Evolutionary conservation across 1,140 invertebrate species (phyloP).

Genomic region (Pogonognathellus flavescens): DNA sequence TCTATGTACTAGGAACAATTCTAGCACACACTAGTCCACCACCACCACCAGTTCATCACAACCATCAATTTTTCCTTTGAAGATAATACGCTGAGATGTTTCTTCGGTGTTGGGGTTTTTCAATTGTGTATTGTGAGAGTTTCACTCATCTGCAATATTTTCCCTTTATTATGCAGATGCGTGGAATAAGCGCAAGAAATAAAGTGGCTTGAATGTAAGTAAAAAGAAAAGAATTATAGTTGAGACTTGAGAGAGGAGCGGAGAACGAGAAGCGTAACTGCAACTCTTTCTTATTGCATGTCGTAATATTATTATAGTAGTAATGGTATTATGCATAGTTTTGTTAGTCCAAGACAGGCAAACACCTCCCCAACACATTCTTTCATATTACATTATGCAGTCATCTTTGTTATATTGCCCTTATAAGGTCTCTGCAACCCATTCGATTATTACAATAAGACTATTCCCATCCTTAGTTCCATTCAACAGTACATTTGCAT

Average conservation of each 20-base stretch:
- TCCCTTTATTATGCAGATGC: slow-evolving; percentile 33
- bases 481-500: neutral
- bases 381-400: slow-evolving; percentile 51
- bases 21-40: neutral
- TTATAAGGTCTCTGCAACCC: slow-evolving; percentile 10
- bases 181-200: slow-evolving; percentile 1
- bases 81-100: neutral
- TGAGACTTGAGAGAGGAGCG: neutral
- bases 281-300: slow-evolving; percentile 20
- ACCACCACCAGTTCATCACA: neutral
- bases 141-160: slow-evolving; percentile 10
- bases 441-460: slow-evolving; percentile 28
- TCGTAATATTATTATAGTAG: slow-evolving; percentile 9
- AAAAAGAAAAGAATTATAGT: slow-evolving; percentile 46
- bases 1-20: too few relatives aligned
- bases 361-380: slow-evolving; percentile 53
- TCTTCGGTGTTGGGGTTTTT: neutral
- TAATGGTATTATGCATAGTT: slow-evolving; percentile 31
- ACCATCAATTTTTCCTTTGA: neutral
- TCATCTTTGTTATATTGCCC: slow-evolving; percentile 50
- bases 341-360: slow-evolving; percentile 39
- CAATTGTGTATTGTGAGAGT: neutral
- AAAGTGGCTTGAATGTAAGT: neutral
- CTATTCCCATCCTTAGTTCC: too few relatives aligned
- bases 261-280: slow-evolving; percentile 3